Percentiles rank a stretch among this genome's conserved stretches.
Evolutionary conservation across 2,113 vertebrate genomes (phyloP).

Genomic region (Plecotus auritus): DNA sequence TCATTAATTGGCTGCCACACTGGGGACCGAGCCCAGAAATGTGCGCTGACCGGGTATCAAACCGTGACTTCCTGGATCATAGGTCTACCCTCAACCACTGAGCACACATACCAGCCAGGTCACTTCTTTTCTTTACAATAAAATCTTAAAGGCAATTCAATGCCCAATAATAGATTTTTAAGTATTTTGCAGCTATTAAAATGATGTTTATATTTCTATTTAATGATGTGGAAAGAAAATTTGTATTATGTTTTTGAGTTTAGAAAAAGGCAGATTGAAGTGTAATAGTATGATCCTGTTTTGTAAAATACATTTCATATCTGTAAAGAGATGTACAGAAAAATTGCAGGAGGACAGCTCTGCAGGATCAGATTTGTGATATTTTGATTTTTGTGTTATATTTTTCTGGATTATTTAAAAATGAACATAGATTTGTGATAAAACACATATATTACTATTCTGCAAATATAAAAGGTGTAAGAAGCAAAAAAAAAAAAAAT

Average conservation of each 20-base stretch:
- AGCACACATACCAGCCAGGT: too few species aligned
- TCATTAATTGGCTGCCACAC: too few species aligned
- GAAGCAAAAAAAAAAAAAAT: slow-evolving; percentile 55
- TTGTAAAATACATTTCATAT: neutral
- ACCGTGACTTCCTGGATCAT: too few species aligned
- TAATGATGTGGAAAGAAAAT: neutral
- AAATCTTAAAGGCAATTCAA: slow-evolving; percentile 15
- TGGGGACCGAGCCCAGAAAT: too few species aligned
- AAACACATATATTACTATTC: slow-evolving; percentile 12
- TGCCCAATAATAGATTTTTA: neutral
- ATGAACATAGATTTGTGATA: neutral
- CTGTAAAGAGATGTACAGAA: neutral
- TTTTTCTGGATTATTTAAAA: neutral
- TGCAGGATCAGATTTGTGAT: neutral
- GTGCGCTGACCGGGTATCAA: too few species aligned
- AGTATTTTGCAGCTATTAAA: slow-evolving; percentile 17
- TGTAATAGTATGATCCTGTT: neutral
- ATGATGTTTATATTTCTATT: slow-evolving; percentile 15
- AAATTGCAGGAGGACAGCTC: neutral
- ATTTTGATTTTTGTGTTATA: neutral
- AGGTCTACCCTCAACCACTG: too few species aligned
- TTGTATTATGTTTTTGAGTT: neutral
- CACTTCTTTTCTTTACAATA: neutral
- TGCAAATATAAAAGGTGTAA: slow-evolving; percentile 22
- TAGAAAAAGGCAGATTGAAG: neutral